These are phyloP conservation scores for Pterostichus madidus DNA, from an alignment of 2,888 invertebrate genomes.

Conservation along the genomic window DNA sequence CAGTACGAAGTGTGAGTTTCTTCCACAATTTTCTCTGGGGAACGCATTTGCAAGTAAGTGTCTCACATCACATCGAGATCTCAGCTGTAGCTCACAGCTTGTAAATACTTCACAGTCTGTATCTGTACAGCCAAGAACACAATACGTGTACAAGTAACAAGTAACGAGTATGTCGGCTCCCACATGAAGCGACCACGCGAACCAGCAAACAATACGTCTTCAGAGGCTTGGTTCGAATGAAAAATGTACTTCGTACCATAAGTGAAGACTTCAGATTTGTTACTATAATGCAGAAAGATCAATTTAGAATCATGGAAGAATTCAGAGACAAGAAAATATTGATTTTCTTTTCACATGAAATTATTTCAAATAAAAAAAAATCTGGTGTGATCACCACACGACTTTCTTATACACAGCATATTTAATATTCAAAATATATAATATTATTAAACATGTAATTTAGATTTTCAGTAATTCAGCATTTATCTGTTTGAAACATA, in stretches of 20 bases:
- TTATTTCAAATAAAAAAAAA: too few species aligned
- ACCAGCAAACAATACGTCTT: slow-evolving; percentile 43
- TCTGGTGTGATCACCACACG: too few species aligned
- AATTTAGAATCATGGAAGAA: not conserved
- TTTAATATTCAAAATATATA: too few species aligned
- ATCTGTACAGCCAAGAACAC: slow-evolving; percentile 5
- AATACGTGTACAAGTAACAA: slow-evolving; percentile 40
- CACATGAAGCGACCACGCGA: slow-evolving; percentile 41
- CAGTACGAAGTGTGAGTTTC: slow-evolving; percentile 5
- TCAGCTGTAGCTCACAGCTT: not conserved
- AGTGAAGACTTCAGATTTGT: slow-evolving; percentile 9
- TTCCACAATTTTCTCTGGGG: slow-evolving; percentile 34
- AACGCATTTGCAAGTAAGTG: not conserved
- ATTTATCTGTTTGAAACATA: too few species aligned
- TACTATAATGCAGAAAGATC: not conserved
- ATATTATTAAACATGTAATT: too few species aligned
- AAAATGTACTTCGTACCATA: slow-evolving; percentile 6
- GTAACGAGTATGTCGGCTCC: slow-evolving; percentile 42
- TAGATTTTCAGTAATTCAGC: too few species aligned
- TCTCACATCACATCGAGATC: slow-evolving; percentile 1
- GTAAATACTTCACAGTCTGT: slow-evolving; percentile 26
- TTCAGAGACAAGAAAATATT: too few species aligned
- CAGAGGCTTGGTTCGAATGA: slow-evolving; percentile 17
- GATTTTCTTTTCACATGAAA: too few species aligned
- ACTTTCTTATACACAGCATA: too few species aligned